phyloP scores from a whole-genome alignment of 2,113 vertebrate genomes.

The Clarias magur region DNA sequence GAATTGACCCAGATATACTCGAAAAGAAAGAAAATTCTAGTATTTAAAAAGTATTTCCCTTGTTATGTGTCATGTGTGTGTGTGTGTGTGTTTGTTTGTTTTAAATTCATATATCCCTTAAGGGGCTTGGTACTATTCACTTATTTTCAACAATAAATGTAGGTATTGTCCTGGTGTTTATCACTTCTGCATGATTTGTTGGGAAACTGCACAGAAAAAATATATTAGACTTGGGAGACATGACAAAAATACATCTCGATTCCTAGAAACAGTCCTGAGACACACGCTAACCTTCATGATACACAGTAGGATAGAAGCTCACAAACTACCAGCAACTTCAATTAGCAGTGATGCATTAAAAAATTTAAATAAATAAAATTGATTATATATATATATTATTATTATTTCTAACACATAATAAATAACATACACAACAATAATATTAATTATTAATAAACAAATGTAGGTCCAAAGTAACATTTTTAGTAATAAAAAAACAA shows the following conservation, averaged over 20 bases:
- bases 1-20: too few relatives aligned
- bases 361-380: neutral
- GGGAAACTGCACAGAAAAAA: neutral
- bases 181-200: neutral
- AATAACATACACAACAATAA: neutral
- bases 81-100: too few relatives aligned
- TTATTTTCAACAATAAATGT: neutral
- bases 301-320: neutral
- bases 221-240: neutral
- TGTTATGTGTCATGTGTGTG: too few relatives aligned
- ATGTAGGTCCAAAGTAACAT: neutral
- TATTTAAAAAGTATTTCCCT: too few relatives aligned
- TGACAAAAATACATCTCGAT: neutral
- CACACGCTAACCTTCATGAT: neutral
- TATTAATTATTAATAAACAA: neutral
- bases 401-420: neutral
- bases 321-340: neutral
- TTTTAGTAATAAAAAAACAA: neutral
- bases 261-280: neutral
- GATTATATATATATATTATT: too few relatives aligned
- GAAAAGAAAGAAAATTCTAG: too few relatives aligned
- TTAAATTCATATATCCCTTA: too few relatives aligned
- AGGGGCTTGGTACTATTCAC: neutral
- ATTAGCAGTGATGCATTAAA: neutral
- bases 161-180: neutral